Evolutionary conservation across 1,140 invertebrate species (phyloP).

Genomic region (Conus ventricosus): DNA sequence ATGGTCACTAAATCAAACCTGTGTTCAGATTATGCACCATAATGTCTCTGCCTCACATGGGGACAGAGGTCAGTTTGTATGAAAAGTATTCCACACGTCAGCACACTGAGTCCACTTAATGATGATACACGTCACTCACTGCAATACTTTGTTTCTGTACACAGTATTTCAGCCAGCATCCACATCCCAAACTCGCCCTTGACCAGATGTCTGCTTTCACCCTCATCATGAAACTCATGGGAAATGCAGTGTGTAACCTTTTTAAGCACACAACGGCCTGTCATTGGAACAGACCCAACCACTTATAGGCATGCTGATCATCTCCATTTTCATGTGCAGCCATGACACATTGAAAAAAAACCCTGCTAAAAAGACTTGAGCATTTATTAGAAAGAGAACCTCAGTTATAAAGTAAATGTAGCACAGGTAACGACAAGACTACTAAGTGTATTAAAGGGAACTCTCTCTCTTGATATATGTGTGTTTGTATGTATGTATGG

Average conservation of each 20-base stretch:
- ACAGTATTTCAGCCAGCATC: neutral
- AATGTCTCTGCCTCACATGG: neutral
- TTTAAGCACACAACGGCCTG: no score
- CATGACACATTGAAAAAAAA: neutral
- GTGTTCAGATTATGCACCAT: neutral
- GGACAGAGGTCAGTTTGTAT: neutral
- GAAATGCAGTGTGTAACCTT: no score
- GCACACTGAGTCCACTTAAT: neutral
- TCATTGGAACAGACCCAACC: no score
- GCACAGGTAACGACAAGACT: neutral
- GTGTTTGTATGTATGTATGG: conserved; percentile 10
- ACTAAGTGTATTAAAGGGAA: neutral
- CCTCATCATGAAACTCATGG: no score
- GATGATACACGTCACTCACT: neutral
- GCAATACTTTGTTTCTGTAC: neutral
- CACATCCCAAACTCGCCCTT: neutral
- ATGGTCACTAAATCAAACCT: neutral
- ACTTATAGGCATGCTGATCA: neutral
- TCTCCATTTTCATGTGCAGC: neutral
- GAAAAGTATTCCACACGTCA: neutral
- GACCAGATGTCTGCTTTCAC: neutral
- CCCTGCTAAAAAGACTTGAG: no score
- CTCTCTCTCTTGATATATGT: neutral
- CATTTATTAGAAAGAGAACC: neutral
- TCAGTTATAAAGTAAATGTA: neutral